Evolutionary conservation across 2,113 vertebrate species (phyloP).

Genomic region (Stictonetta naevosa): DNA sequence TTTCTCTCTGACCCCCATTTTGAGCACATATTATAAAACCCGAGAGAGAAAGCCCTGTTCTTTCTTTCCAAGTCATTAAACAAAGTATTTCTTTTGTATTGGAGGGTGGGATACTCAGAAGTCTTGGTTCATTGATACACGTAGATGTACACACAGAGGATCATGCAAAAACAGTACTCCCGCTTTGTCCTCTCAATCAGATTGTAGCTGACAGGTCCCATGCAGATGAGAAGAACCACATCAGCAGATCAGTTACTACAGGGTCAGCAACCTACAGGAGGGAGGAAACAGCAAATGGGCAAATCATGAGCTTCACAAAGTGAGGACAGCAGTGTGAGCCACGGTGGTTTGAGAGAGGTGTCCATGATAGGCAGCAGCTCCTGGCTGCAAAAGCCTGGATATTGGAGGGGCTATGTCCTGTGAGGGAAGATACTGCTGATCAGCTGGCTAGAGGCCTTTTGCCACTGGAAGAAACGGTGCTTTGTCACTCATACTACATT

Average conservation of each 20-base stretch:
- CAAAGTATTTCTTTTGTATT: not conserved
- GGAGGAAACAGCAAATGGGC: not conserved
- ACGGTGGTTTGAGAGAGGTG: not conserved
- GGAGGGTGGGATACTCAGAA: not conserved
- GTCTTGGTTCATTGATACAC: not conserved
- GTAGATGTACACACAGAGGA: not conserved
- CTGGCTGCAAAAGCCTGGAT: not conserved
- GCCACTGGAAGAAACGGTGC: rapidly evolving
- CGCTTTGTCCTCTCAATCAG: not conserved
- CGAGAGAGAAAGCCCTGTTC: no score
- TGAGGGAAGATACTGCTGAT: not conserved
- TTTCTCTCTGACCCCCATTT: not conserved
- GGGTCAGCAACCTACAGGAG: not conserved
- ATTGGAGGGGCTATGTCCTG: not conserved
- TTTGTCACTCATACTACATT: not conserved
- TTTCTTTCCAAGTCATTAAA: not conserved
- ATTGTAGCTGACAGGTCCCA: not conserved
- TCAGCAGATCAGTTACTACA: not conserved
- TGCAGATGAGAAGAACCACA: not conserved
- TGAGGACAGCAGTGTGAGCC: not conserved
- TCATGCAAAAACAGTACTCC: not conserved
- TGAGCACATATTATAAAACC: not conserved
- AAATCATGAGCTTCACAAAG: not conserved
- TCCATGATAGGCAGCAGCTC: not conserved
- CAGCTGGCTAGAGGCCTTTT: not conserved